These are phyloP conservation scores for Dicentrarchus labrax DNA, from an alignment of 2,113 vertebrate species.

Conservation along the genomic window DNA sequence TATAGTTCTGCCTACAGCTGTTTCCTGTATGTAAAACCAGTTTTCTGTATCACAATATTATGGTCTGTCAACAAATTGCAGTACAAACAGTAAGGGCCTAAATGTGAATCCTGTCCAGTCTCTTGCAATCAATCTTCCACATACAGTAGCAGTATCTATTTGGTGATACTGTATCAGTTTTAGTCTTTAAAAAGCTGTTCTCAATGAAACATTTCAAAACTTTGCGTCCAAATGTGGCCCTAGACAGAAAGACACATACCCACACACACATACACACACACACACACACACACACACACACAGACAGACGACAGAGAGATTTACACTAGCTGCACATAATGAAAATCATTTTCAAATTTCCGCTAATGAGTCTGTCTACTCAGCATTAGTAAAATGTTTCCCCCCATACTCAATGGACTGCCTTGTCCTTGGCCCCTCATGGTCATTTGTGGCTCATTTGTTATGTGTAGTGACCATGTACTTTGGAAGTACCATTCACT, in stretches of 20 bases:
- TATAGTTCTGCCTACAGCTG: no score
- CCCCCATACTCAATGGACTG: not conserved
- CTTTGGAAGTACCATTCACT: not conserved
- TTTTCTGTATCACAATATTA: no score
- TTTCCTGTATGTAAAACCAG: no score
- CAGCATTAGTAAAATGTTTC: slow-evolving; percentile 24
- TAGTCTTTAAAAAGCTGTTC: not conserved
- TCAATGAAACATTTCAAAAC: not conserved
- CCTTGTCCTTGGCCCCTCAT: slow-evolving; percentile 27
- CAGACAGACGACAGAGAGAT: not conserved
- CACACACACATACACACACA: not conserved
- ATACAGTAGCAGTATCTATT: not conserved
- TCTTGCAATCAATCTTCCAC: no score
- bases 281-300: not conserved
- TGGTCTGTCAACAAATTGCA: no score
- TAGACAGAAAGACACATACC: not conserved
- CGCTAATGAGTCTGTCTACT: slow-evolving; percentile 17
- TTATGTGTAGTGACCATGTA: slow-evolving; percentile 1
- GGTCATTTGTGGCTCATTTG: slow-evolving; percentile 26
- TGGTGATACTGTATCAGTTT: not conserved
- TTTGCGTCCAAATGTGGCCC: not conserved
- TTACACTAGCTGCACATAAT: not conserved
- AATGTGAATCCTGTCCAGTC: no score
- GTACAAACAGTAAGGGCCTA: no score
- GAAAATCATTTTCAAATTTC: slow-evolving; percentile 25